phyloP scores from a whole-genome alignment of 2,113 vertebrate genomes.

The Atlantisia rogersi region DNA sequence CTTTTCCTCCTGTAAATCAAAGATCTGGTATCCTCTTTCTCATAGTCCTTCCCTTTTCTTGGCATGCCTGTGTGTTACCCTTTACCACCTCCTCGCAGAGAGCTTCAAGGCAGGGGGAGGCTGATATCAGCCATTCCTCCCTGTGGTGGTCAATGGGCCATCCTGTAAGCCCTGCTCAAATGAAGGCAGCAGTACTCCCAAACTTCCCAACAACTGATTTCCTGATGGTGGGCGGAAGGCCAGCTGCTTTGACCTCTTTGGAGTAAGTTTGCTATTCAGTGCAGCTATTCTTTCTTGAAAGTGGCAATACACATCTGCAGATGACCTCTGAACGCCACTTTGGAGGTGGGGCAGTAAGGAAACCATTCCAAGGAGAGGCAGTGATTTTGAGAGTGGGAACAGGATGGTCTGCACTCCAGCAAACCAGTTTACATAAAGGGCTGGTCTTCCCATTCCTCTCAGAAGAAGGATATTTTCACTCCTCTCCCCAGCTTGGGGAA shows the following conservation, averaged over 20 bases:
- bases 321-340: not conserved
- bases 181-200: not conserved
- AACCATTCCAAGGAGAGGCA: not conserved
- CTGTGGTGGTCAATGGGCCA: accelerated
- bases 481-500: not conserved
- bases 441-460: not conserved
- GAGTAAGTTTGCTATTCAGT: not conserved
- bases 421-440: not conserved
- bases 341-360: not conserved
- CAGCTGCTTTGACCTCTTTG: not conserved
- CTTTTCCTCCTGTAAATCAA: not conserved
- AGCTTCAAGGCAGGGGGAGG: accelerated
- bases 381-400: not conserved
- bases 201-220: not conserved
- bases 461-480: not conserved
- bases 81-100: not conserved
- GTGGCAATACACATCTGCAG: accelerated
- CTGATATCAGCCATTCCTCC: not conserved
- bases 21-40: not conserved
- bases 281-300: not conserved
- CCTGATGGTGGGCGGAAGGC: not conserved
- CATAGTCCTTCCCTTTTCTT: not conserved
- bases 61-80: not conserved
- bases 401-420: accelerated
- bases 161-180: not conserved